Evolutionary conservation across 2,888 invertebrate species (phyloP), one percentile per base, ranked within the genome.

Genomic region (Vesta saturnalis): DNA sequence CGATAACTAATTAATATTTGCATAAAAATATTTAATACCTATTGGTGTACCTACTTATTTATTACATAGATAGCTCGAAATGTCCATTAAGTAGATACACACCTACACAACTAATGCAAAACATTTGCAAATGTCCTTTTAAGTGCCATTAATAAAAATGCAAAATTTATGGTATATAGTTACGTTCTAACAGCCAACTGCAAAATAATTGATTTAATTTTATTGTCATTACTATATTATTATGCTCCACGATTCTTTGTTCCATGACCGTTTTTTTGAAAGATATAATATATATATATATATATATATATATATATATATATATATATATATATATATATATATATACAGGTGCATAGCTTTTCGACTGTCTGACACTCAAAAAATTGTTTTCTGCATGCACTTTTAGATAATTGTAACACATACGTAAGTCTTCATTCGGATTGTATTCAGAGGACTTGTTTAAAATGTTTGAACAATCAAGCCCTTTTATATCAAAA

Each of bases 61-160:
- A 39, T 39, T 39, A n/a, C 39, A n/a, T n/a, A 39, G 39, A 39
- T 67, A 69, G 72, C 73, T 72, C 70, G 71, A 74, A 68, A 71
- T 71, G 72, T 70, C 74, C 71, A 74, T 74, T 72, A 73, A 39
- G 39, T 21, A 52, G 69, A 49, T 57, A 65, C 49, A 72, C 74
- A 68, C 74, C 74, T 70, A 74, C 74, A 63, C 57, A 12, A 52
- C 52, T 52, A 52, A 52, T 52, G 52, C 52, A 52, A 52, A 18
- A 52, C 52, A 52, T 52, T 52, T 52, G 52, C 52, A 52, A 52
- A 52, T 52, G 52, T 19, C 52, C 19, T 19, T 5, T 21, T 52
- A 52, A 52, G 52, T 52, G 19, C 52, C 21, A 21, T 8, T 52
- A 52, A 52, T 52, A 52, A 52, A 52, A 52, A 52, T 52, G 18